phyloP scores from a whole-genome alignment of 2,797 vertebrate species.

The Girardinus metallicus region DNA sequence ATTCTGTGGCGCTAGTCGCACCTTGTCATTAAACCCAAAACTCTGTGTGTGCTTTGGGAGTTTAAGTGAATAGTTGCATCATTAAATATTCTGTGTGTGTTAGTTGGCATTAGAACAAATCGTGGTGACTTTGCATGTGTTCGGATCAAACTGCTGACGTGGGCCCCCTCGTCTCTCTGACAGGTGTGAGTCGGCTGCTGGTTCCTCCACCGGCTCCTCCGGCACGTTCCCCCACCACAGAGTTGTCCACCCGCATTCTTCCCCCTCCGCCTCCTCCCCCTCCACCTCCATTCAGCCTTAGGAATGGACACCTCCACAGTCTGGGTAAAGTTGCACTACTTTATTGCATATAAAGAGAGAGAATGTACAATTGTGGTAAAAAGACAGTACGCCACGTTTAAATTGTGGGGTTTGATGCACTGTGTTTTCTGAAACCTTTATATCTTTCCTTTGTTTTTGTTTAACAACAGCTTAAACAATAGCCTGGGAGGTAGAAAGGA shows the following conservation, averaged over 20 bases:
- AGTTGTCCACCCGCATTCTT: conserved; percentile 88
- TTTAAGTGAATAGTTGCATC: background rate
- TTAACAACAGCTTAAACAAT: background rate
- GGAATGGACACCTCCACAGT: conserved; percentile 86
- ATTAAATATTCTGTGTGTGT: background rate
- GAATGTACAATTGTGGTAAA: background rate
- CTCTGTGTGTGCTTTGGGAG: background rate
- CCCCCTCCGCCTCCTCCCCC: conserved; percentile 75
- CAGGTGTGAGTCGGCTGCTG: conserved; percentile 82
- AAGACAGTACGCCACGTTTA: background rate
- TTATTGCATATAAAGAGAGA: background rate
- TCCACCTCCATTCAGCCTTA: conserved; percentile 72
- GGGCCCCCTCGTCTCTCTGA: conserved; percentile 17
- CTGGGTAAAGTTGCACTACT: conserved; percentile 77
- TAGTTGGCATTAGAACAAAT: background rate
- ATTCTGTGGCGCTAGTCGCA: background rate
- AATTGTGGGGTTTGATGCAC: background rate
- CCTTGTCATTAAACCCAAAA: background rate
- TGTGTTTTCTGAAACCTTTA: background rate
- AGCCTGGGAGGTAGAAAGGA: background rate
- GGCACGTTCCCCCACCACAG: conserved; percentile 90
- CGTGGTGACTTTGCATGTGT: background rate
- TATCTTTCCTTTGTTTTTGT: background rate
- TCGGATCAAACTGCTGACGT: background rate
- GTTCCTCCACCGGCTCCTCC: conserved; percentile 92